These are phyloP conservation scores for Yponomeuta sedellus DNA, from an alignment of 2,888 invertebrate species.

Conservation along the genomic window DNA sequence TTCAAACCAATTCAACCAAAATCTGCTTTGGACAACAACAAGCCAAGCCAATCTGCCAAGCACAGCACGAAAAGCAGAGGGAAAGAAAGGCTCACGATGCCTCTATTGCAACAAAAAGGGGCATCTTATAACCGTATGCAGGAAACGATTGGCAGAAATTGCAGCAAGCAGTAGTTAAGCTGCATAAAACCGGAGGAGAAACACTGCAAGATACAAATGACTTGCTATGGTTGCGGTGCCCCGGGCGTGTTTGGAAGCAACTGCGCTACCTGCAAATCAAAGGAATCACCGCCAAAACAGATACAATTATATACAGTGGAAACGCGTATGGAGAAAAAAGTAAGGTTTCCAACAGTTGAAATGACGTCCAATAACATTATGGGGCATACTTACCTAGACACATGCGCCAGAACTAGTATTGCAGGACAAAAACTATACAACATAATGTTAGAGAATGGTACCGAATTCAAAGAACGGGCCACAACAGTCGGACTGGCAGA, in stretches of 20 bases:
- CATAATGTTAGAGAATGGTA: background rate
- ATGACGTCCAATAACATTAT: background rate
- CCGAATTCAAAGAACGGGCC: background rate
- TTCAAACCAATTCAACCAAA: no score
- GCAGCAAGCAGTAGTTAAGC: background rate
- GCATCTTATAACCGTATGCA: background rate
- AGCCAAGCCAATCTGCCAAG: no score
- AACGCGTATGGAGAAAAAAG: background rate
- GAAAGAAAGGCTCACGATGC: background rate
- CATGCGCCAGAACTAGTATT: background rate
- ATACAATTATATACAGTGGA: background rate
- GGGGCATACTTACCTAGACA: background rate
- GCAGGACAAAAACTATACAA: background rate
- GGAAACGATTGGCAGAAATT: background rate
- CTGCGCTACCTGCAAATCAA: slow-evolving; percentile 2
- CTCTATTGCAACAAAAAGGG: background rate
- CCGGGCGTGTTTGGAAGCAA: background rate
- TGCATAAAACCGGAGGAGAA: background rate
- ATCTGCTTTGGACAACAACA: no score
- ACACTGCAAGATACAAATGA: background rate
- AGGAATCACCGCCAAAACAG: background rate
- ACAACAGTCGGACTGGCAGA: background rate
- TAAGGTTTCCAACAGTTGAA: background rate
- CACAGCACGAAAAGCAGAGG: no score
- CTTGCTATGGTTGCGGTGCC: background rate